Evolutionary conservation across 2,888 invertebrate genomes (phyloP), one percentile per base, ranked within the genome.

Genomic region (Chymomyza procnemis): DNA sequence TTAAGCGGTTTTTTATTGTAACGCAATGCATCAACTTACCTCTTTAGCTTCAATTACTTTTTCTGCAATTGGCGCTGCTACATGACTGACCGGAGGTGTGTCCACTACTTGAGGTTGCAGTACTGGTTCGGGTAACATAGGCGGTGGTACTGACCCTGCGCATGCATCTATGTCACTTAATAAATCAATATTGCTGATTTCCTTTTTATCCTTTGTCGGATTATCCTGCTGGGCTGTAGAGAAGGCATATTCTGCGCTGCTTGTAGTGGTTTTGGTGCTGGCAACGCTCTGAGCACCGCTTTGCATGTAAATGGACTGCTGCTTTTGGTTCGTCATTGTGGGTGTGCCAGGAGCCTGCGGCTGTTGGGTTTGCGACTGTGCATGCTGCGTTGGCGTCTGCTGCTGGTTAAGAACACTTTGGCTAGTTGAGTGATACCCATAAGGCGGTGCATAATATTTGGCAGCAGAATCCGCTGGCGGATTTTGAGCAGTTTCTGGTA

Each of bases 131-230:
- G 89, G 84, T 63, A 89, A 60, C 26, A 85, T 74, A 4, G 87
- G 81, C 21, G 88, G 79, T 6, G 88, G 80, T 16, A 88, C 78
- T 9, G 75, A 73, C 0, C 69, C 84, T 0, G 94, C 93, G 76
- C 95, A 95, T n/a, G n/a, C n/a, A 88, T 96, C 96, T 56, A 96
- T 93, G 59, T 95, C 96, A 0, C 95, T 94, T 6, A 96, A 90
- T 41, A 96, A 91, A 91, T 96, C 96, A 59, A 95, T 92, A 64
- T 94, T 93, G 41, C 68, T 71, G 3, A 69, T 16, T 18, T 74
- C 72, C 4, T 63, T 61, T 9, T 65, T 61, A 1, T 64, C 26
- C 30, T 64, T 4, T 14, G 57, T 46, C 50, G 18, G 69, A 48
- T n/a, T n/a, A n/a, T 55, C 12, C 50, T 16, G 18, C 56, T 26